Base-by-base conservation (phyloP, 2,797 vertebrate species). In the Leptoclinus maculatus region DNA sequence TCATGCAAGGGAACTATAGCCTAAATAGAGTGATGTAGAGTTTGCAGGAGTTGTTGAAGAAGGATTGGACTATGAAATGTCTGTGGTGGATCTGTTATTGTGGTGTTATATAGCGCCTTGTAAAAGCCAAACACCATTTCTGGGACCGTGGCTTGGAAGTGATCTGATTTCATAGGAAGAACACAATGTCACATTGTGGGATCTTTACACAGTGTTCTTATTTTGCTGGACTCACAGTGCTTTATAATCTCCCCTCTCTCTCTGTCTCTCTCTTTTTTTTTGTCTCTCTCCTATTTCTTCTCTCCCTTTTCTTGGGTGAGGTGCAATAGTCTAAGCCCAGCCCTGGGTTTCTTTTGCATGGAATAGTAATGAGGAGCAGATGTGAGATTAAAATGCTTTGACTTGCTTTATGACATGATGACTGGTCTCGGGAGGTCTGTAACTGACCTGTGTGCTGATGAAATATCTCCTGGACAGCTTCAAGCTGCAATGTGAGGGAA, bases 301-400 rank as follows among this genome's bases (percentile, higher is more conserved):
- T 80, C 76, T 82, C 65, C 56, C 74, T 77, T 79, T 83, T 83
- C 66, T 72, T 80, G 89, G 91, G 85, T 92, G 91, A 94, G 91
- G 84, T 90, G 82, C 91, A 85, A 77, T 72, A 83, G 83, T 69
- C 87, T 53, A 83, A 85, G 86, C 80, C 85, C 84, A 84, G 79
- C 73, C 84, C 87, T 68, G 79, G 87, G 78, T 93, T 92, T 87
- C 79, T 88, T 92, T 84, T 93, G 89, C 87, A 90, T 92, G 92
- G 92, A 93, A 94, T 80, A 89, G 88, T 95, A 95, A 96, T 88
- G 88, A 90, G 91, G 86, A 94, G 92, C 95, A 96, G 95, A 96
- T 96, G 95, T 94, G 90, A 93, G 90, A 95, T 95, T 95, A 94
- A 94, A 95, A 93, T 90, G 90, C 91, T 92, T 91, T 93, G 89